A percentile compares a stretch with the other conserved stretches of the same genome.
These are phyloP conservation scores for Sphaeridia pumilis DNA, from an alignment of 2,888 invertebrate species.

Conservation along the genomic window DNA sequence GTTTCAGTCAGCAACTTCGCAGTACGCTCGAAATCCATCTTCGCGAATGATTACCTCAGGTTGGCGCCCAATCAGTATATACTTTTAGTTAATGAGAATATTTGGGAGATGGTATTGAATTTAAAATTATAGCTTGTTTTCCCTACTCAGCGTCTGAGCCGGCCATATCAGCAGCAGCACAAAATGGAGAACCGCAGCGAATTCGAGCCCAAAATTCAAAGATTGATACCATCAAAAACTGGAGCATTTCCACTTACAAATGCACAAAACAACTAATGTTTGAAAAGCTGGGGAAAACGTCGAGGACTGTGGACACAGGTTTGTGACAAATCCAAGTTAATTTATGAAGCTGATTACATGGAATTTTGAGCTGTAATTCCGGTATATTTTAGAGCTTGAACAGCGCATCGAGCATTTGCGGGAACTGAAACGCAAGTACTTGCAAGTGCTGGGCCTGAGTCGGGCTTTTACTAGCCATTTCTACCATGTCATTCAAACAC, in stretches of 20 bases:
- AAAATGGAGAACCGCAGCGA: conserved; percentile 45
- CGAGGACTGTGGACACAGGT: conserved; percentile 78
- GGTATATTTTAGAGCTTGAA: conserved; percentile 65
- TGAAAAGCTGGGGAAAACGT: conserved; percentile 89
- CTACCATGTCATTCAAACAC: conserved; percentile 71
- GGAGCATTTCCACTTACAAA: conserved; percentile 97
- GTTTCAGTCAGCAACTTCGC: conserved; percentile 19
- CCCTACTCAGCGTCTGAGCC: conserved; percentile 27
- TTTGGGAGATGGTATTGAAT: no score
- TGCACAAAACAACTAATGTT: conserved; percentile 94
- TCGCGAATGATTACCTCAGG: conserved; percentile 35
- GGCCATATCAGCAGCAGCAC: conserved; percentile 29
- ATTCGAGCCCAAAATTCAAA: conserved; percentile 61
- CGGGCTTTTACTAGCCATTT: conserved; percentile 77
- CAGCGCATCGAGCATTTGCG: conserved; percentile 82
- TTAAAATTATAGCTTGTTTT: conserved; percentile 4
- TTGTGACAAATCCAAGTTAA: conserved; percentile 16
- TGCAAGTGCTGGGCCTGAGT: conserved; percentile 72
- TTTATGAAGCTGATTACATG: not conserved
- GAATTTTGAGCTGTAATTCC: not conserved
- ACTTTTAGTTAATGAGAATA: no score
- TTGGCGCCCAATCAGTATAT: conserved; percentile 3
- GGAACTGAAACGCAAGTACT: conserved; percentile 88
- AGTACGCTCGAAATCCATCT: conserved; percentile 29
- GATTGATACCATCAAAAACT: conserved; percentile 84